Percentiles rank a stretch among this genome's conserved stretches.
Evolutionary conservation across 2,888 invertebrate species (phyloP).

Genomic region (Meiosimyza platycephala): DNA sequence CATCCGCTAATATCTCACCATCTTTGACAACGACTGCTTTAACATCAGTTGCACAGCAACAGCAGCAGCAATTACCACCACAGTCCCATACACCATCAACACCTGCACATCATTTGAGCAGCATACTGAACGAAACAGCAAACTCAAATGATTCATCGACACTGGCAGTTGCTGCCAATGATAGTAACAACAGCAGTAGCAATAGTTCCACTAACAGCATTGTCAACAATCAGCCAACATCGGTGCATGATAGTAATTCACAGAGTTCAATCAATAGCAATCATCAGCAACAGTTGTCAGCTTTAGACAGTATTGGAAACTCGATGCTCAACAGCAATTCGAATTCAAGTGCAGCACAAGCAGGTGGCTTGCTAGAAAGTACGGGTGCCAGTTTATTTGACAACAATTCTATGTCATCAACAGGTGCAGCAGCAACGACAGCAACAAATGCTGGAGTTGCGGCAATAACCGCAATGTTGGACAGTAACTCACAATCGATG

Average conservation of each 20-base stretch:
- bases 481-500: slow-evolving; percentile 62
- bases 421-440: slow-evolving; percentile 55
- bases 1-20: slow-evolving; percentile 50
- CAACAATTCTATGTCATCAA: slow-evolving; percentile 62
- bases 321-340: slow-evolving; percentile 61
- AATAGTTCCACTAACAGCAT: slow-evolving; percentile 66
- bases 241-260: slow-evolving; percentile 66
- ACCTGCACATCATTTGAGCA: slow-evolving; percentile 58
- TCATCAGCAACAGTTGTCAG: slow-evolving; percentile 49
- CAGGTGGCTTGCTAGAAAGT: slow-evolving; percentile 48
- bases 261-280: slow-evolving; percentile 65
- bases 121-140: slow-evolving; percentile 63
- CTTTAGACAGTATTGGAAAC: slow-evolving; percentile 48
- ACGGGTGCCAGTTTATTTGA: slow-evolving; percentile 59
- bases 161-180: slow-evolving; percentile 62
- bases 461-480: slow-evolving; percentile 59
- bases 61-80: slow-evolving; percentile 46
- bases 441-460: slow-evolving; percentile 55
- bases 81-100: slow-evolving; percentile 50
- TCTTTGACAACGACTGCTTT: slow-evolving; percentile 36
- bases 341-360: slow-evolving; percentile 48
- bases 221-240: slow-evolving; percentile 67
- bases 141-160: slow-evolving; percentile 66
- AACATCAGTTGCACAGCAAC: background rate
- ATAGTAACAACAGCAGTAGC: slow-evolving; percentile 65